Conservation (phyloP, 2,797 vertebrate species). For the Florisuga fusca region DNA sequence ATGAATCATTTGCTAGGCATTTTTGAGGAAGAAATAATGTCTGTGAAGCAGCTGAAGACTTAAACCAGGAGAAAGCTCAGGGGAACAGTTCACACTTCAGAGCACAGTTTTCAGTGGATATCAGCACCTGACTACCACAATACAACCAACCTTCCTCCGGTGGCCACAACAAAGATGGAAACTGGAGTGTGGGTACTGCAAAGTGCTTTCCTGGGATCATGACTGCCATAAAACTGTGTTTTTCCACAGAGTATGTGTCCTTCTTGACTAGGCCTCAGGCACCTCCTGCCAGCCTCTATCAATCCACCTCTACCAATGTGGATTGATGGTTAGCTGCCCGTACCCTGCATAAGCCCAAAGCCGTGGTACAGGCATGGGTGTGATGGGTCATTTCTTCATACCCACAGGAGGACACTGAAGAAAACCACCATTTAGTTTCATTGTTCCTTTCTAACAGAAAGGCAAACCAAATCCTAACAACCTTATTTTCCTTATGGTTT, state of each 20-base stretch:
- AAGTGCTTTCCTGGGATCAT: not conserved
- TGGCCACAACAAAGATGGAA: not conserved
- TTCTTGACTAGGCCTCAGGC: not conserved
- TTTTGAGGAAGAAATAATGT: not conserved
- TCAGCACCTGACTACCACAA: rapidly evolving
- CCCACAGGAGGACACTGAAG: not conserved
- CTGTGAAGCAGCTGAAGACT: not conserved
- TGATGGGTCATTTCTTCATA: rapidly evolving
- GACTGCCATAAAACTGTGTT: not conserved
- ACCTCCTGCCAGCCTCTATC: not conserved
- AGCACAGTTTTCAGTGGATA: not conserved
- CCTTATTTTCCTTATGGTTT: not conserved
- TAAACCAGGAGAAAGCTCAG: not conserved
- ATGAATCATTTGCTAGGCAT: not conserved
- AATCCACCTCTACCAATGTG: too few species aligned
- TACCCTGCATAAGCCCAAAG: not conserved
- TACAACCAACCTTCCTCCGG: not conserved
- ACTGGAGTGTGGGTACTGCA: not conserved
- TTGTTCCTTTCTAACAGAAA: not conserved
- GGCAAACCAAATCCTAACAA: not conserved
- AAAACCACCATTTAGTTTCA: not conserved
- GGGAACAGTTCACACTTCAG: rapidly evolving
- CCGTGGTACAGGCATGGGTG: rapidly evolving
- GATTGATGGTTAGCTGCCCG: not conserved
- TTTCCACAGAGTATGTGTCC: rapidly evolving